These are phyloP conservation scores for Ariolimax columbianus DNA, from an alignment of 2,888 invertebrate species.

Conservation along the genomic window DNA sequence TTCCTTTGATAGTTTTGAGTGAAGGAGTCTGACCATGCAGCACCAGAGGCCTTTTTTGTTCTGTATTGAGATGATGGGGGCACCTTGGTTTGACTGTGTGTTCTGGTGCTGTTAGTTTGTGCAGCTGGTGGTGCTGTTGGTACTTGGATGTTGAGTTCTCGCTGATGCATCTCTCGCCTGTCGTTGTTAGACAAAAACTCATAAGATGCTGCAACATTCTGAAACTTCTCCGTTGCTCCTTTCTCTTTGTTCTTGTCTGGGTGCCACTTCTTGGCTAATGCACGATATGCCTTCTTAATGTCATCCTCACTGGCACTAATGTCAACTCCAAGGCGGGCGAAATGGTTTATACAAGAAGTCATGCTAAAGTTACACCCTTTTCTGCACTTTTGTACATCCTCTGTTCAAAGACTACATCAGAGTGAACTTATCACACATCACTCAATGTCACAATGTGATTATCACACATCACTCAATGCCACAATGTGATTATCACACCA, in stretches of 20 bases:
- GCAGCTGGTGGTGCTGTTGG: neutral
- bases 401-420: no score
- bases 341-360: conserved; percentile 66
- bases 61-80: neutral
- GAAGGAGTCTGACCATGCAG: neutral
- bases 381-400: no score
- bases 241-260: conserved; percentile 75
- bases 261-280: conserved; percentile 73
- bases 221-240: conserved; percentile 75
- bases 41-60: neutral
- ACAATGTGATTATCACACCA: no score
- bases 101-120: conserved; percentile 29
- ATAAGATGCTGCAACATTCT: conserved; percentile 74
- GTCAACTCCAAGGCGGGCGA: conserved; percentile 68
- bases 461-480: no score
- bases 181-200: conserved; percentile 70
- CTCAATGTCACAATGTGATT: no score
- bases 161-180: conserved; percentile 64
- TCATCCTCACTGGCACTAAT: conserved; percentile 71
- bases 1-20: neutral
- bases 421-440: no score
- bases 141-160: conserved; percentile 61
- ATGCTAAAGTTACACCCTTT: neutral
- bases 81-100: conserved; percentile 14
- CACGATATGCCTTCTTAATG: conserved; percentile 73